Conservation (phyloP, 1,140 invertebrate species). For the Trissolcus basalis region DNA sequence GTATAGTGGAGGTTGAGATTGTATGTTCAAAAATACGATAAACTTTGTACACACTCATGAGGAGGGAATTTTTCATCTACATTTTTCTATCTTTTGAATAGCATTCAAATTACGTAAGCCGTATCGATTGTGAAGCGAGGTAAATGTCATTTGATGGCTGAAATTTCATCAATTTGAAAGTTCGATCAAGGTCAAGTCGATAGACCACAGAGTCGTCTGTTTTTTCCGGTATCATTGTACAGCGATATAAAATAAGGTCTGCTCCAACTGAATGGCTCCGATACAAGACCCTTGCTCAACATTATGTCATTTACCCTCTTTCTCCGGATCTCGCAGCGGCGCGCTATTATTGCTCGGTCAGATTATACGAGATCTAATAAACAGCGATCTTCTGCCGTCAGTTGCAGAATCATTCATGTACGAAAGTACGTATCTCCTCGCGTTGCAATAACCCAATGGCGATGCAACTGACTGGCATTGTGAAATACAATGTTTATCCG, state of each 20-base stretch:
- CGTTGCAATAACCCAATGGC: conserved; percentile 28
- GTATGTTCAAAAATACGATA: too few relatives aligned
- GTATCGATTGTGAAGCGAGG: too few relatives aligned
- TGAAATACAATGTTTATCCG: conserved; percentile 47
- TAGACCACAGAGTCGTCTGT: conserved; percentile 17
- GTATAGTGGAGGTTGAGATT: too few relatives aligned
- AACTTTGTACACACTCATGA: too few relatives aligned
- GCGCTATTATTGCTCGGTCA: conserved; percentile 41
- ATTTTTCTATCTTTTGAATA: too few relatives aligned
- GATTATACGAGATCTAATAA: conserved; percentile 55
- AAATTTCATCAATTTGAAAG: conserved; percentile 34
- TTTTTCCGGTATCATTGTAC: conserved; percentile 13
- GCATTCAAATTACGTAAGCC: too few relatives aligned
- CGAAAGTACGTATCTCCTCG: conserved; percentile 40
- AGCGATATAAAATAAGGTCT: conserved; percentile 28
- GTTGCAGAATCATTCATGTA: conserved; percentile 53
- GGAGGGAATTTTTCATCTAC: too few relatives aligned
- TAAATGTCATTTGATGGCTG: background rate
- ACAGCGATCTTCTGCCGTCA: conserved; percentile 51
- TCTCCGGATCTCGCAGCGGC: conserved; percentile 20
- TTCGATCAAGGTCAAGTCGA: conserved; percentile 20
- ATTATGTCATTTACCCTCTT: conserved; percentile 40
- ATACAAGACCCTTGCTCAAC: conserved; percentile 31
- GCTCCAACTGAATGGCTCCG: conserved; percentile 31
- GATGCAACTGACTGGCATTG: conserved; percentile 48